Base-by-base conservation (phyloP, 23 tunicate species). In the Ciona savignyi region DNA sequence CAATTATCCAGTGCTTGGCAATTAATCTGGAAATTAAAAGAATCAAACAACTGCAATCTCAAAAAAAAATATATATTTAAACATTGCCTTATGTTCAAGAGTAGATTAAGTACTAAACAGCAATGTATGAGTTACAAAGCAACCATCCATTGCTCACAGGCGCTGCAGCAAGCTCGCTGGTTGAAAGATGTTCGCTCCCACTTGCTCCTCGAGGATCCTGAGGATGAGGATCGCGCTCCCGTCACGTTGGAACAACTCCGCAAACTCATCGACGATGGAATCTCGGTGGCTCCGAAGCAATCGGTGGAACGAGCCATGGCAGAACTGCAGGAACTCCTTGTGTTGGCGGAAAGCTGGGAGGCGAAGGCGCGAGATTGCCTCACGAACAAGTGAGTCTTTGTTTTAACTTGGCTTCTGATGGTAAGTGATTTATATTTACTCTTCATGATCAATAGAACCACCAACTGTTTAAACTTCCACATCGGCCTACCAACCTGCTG, bases 341-440 rank as follows among this genome's bases (percentile, higher is more conserved):
- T 78, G 23, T 60, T 91, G 15, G 89, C 97, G 22, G 86, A 85
- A 65, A 80, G 87, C 3, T 91, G 97, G 97, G 97, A 91, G 56
- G 96, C 79, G 23, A 84, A 91, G 60, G 87, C 86, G 1, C 63
- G 60, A 34, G 30, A 42, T 42, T 42, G 56, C 15, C 56, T 42
- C 56, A 42, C 56, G 9, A 42, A 42, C 15, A 42, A 42, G 56
- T 42, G 15, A 42, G 56, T 15, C n/a, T n/a, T n/a, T n/a, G n/a
- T n/a, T n/a, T n/a, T n/a, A n/a, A n/a, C n/a, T n/a, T n/a, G n/a
- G n/a, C n/a, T n/a, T n/a, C n/a, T n/a, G n/a, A n/a, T n/a, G n/a
- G n/a, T n/a, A n/a, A n/a, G n/a, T n/a, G n/a, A n/a, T n/a, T n/a
- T n/a, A n/a, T n/a, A n/a, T n/a, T n/a, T n/a, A n/a, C n/a, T n/a